phyloP scores from a whole-genome alignment of 1,140 invertebrate genomes.

The Halesus radiatus region DNA sequence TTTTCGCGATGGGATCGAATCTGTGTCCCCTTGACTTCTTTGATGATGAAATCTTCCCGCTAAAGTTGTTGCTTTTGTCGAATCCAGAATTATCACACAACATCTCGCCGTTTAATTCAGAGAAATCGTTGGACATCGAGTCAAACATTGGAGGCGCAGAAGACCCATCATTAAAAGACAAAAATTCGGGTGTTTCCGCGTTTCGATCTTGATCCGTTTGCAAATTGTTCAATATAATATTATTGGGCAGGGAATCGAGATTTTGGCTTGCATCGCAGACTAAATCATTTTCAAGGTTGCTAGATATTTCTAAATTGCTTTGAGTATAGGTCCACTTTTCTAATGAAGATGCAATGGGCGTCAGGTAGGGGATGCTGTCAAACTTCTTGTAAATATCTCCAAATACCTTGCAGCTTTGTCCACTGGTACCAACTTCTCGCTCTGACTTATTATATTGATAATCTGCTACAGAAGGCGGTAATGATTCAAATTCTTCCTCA shows the following conservation, averaged over 20 bases:
- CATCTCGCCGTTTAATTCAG: neutral
- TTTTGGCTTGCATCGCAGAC: no score
- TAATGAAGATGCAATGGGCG: neutral
- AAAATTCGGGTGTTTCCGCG: neutral
- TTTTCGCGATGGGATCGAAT: neutral
- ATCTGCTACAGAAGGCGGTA: neutral
- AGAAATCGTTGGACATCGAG: neutral
- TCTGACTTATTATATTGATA: neutral
- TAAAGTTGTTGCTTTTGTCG: neutral
- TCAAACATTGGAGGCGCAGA: neutral
- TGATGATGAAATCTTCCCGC: neutral
- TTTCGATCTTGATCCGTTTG: neutral
- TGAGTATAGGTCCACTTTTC: neutral
- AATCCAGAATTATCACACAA: neutral
- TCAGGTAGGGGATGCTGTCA: neutral
- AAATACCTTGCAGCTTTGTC: neutral
- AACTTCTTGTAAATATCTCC: neutral
- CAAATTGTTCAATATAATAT: neutral
- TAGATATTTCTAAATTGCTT: neutral
- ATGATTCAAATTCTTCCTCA: neutral
- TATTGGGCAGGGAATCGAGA: neutral
- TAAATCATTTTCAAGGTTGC: neutral
- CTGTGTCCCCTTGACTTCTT: conserved; percentile 4
- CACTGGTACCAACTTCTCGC: neutral
- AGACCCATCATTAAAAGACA: neutral